These are phyloP conservation scores for Micrastur ruficollis DNA, from an alignment of 2,797 vertebrate species.

Conservation along the genomic window DNA sequence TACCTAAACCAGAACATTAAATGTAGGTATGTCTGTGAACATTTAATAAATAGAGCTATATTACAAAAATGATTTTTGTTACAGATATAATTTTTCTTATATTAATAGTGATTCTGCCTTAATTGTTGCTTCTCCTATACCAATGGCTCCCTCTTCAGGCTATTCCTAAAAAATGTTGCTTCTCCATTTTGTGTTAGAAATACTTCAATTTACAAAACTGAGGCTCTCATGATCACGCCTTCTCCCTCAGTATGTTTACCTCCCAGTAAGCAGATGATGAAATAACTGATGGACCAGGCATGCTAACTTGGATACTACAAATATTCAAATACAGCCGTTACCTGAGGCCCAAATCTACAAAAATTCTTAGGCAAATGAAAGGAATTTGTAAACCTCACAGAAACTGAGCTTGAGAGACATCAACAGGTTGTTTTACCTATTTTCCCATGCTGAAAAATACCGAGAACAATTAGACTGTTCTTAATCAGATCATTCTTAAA, in stretches of 20 bases:
- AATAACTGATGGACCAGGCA: neutral
- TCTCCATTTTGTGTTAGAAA: neutral
- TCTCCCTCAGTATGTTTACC: neutral
- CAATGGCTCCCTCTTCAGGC: constrained; percentile 57
- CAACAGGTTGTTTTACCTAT: neutral
- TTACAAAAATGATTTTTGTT: neutral
- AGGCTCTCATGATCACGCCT: rapidly evolving
- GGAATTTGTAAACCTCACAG: neutral
- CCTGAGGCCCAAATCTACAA: neutral
- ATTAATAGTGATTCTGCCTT: neutral
- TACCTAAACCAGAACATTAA: neutral
- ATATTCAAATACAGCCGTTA: neutral
- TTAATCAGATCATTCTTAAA: neutral
- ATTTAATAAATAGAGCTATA: neutral
- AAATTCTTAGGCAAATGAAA: neutral
- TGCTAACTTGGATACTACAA: neutral
- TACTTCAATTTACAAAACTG: rapidly evolving
- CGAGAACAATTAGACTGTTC: neutral
- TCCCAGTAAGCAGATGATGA: neutral
- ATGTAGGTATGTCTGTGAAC: neutral
- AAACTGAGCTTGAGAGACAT: neutral
- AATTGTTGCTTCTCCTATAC: neutral
- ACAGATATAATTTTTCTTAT: neutral
- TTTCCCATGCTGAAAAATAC: neutral
- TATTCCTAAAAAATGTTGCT: neutral